Percentiles rank a stretch among this genome's conserved stretches.
These are phyloP conservation scores for Allygus modestus DNA, from an alignment of 2,888 invertebrate species.

Conservation along the genomic window DNA sequence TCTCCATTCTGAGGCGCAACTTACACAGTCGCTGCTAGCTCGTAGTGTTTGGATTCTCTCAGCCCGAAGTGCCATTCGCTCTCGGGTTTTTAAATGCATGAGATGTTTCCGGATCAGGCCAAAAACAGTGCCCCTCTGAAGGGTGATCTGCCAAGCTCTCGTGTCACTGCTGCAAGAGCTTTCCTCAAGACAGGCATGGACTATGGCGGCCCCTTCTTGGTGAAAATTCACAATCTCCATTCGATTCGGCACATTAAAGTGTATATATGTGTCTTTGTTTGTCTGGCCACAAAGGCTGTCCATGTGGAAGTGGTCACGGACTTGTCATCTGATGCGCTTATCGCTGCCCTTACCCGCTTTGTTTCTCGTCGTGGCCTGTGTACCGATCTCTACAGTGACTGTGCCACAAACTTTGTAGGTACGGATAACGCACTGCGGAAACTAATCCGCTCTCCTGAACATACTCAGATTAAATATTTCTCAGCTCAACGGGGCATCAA, in stretches of 20 bases:
- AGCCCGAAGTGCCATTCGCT: too few relatives aligned
- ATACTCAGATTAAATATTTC: slow-evolving; percentile 14
- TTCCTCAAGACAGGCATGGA: slow-evolving; percentile 67
- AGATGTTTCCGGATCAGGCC: not conserved
- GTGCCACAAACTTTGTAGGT: slow-evolving; percentile 11
- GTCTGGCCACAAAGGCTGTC: too few relatives aligned
- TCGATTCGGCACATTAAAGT: slow-evolving; percentile 65
- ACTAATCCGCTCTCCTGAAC: not conserved
- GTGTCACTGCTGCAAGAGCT: not conserved
- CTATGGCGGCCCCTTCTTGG: slow-evolving; percentile 69
- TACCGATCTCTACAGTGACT: not conserved
- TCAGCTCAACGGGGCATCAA: slow-evolving; percentile 22
- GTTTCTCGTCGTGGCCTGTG: not conserved
- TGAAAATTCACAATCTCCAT: slow-evolving; percentile 66
- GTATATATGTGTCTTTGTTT: too few relatives aligned
- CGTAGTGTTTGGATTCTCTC: too few relatives aligned
- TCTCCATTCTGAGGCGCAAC: too few relatives aligned
- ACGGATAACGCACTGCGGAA: not conserved
- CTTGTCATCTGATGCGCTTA: too few relatives aligned
- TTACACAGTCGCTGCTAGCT: slow-evolving; percentile 8
- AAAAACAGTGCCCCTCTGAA: not conserved
- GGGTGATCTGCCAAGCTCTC: too few relatives aligned
- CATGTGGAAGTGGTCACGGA: too few relatives aligned
- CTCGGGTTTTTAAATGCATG: slow-evolving; percentile 11
- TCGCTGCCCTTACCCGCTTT: too few relatives aligned